These are phyloP conservation scores for Lamprotornis superbus DNA, from an alignment of 2,113 vertebrate species.

Conservation along the genomic window DNA sequence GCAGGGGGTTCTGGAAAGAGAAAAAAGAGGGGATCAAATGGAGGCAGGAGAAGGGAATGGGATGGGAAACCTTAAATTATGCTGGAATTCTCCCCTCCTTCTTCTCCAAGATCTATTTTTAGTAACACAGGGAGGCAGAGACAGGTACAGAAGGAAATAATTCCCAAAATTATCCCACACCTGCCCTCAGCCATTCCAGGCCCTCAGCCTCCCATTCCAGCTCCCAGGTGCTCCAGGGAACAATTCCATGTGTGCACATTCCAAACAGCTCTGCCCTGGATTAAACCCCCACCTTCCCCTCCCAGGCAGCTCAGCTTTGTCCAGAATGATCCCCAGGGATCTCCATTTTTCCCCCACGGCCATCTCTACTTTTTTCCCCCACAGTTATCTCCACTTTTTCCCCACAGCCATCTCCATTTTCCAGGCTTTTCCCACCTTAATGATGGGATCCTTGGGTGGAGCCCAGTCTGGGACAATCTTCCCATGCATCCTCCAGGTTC, in stretches of 20 bases:
- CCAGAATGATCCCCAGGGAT: neutral
- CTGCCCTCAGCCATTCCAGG: neutral
- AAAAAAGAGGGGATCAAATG: neutral
- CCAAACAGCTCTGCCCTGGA: neutral
- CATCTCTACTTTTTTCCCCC: neutral
- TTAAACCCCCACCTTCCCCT: accelerated
- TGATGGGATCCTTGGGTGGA: slow-evolving; percentile 84
- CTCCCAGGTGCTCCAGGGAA: neutral
- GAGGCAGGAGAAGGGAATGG: neutral
- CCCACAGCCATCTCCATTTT: neutral
- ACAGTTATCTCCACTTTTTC: too few species aligned
- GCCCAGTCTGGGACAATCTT: slow-evolving; percentile 79
- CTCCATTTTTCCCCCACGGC: neutral
- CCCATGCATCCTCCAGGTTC: slow-evolving; percentile 77
- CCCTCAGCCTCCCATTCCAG: neutral
- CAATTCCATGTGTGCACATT: neutral
- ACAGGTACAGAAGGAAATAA: neutral
- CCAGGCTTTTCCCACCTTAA: slow-evolving; percentile 76
- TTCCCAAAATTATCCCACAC: neutral
- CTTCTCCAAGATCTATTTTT: neutral
- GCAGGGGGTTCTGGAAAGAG: neutral
- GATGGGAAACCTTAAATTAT: neutral
- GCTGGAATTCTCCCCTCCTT: neutral
- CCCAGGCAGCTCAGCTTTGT: neutral
- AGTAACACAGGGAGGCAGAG: neutral